Evolutionary conservation across 2,113 vertebrate genomes (phyloP).

Genomic region (Protomyctophum bolini): DNA sequence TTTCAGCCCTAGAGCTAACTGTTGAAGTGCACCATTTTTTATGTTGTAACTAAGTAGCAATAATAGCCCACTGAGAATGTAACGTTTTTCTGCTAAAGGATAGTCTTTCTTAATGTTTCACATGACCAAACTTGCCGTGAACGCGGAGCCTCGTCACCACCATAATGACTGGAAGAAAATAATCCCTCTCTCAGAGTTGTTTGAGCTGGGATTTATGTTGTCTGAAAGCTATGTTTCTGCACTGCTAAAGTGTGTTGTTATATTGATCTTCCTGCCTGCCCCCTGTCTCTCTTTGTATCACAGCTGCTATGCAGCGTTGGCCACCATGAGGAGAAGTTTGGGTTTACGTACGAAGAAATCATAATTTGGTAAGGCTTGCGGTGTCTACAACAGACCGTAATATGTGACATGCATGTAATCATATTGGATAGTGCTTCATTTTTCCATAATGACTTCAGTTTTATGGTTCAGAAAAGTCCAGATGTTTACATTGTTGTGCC

Average conservation of each 20-base stretch:
- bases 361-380: conserved; percentile 92
- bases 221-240: not conserved
- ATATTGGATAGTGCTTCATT: not conserved
- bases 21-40: not conserved
- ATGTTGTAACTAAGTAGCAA: not conserved
- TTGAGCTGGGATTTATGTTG: not conserved
- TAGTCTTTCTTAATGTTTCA: conserved; percentile 6
- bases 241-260: not conserved
- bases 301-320: conserved; percentile 95
- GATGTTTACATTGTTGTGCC: not conserved
- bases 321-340: conserved; percentile 92
- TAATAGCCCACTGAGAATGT: not conserved
- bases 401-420: not conserved
- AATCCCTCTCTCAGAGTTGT: not conserved
- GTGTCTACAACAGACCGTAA: not conserved
- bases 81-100: not conserved
- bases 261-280: not conserved
- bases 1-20: conserved; percentile 8
- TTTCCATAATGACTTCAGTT: not conserved
- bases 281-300: conserved; percentile 45
- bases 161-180: not conserved
- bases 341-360: conserved; percentile 96
- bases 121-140: not conserved
- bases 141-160: not conserved
- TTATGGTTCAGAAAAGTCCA: not conserved